Evolutionary conservation across 2,888 invertebrate genomes (phyloP), one percentile per base, ranked within the genome.

Genomic region (Erpobdella octoculata): DNA sequence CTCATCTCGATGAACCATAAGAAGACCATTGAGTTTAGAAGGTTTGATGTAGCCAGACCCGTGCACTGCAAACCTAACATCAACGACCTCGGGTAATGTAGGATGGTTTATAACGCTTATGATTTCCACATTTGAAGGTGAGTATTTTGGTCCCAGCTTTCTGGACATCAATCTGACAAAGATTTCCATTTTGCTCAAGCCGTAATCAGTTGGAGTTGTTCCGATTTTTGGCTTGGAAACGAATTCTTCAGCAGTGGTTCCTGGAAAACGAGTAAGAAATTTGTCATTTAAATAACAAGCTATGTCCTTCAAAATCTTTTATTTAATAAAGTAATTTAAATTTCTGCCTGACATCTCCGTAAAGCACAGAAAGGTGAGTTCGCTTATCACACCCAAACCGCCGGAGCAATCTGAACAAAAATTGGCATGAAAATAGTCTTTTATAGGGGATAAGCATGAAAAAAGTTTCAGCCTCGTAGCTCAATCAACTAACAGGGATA

Each of bases 191-290:
- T 92, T 93, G 81, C 93, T 94, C 79, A 90, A 87, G 3, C 73
- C 74, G 35, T 53, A 77, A n/a, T 74, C 73, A 36, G 74, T 75
- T 21, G 74, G 72, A 0, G 64, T 37, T 1, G 73, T 37, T 4
- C 73, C 73, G 15, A 72, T 71, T 31, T 77, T 75, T 4, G 75
- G 74, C 15, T 77, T 73, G 36, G 77, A 77, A 75, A 97, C 91
- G 80, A 96, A 97, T 82, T 96, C 93, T 84, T 96, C 95, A 80
- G 95, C 95, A 0, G 93, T 91, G 80, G 94, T 91, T 48, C 83
- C 84, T 77, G 77, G 73, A 81, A 95, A 33, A 2, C 18, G 12
- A 18, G 9, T 65, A 4, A 21, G 8, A 37, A 15, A 35, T 33
- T 33, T 36, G 5, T 18, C 36, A 33, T 65, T 65, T 6, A n/a